These are phyloP conservation scores for Poicephalus gulielmi DNA, from an alignment of 2,113 vertebrate species.

Conservation along the genomic window DNA sequence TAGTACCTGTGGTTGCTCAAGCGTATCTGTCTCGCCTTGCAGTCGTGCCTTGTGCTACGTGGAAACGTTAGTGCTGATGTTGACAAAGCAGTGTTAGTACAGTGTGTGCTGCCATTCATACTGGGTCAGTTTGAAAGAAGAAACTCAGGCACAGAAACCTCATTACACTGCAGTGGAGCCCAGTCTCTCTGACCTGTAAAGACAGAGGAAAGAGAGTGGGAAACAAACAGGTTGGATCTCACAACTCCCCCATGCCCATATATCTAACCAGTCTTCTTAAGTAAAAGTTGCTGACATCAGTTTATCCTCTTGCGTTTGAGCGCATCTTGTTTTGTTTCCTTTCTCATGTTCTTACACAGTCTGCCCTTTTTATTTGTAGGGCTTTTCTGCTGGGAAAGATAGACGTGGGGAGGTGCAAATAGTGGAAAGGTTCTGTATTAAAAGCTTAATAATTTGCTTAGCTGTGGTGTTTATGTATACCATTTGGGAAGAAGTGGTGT, in stretches of 20 bases:
- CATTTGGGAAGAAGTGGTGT: neutral
- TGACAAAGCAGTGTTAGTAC: neutral
- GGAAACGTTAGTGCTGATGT: neutral
- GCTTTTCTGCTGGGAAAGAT: neutral
- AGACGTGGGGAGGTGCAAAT: neutral
- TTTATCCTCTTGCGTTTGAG: neutral
- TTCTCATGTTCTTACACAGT: neutral
- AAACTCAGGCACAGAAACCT: neutral
- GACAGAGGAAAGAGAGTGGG: neutral
- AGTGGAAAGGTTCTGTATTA: neutral
- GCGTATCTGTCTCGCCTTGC: neutral
- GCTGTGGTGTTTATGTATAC: neutral
- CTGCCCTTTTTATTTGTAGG: neutral
- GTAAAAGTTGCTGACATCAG: neutral
- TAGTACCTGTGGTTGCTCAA: neutral
- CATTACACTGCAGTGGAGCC: fast-evolving
- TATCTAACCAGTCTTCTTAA: neutral
- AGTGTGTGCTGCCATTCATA: neutral
- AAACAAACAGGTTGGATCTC: neutral
- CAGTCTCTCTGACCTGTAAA: neutral
- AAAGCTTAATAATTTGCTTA: neutral
- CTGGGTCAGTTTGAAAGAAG: neutral
- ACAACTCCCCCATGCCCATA: fast-evolving
- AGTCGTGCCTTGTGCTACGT: fast-evolving
- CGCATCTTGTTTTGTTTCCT: neutral